Conservation (phyloP, 2,888 invertebrate species). For the Stenichneumon culpator region DNA sequence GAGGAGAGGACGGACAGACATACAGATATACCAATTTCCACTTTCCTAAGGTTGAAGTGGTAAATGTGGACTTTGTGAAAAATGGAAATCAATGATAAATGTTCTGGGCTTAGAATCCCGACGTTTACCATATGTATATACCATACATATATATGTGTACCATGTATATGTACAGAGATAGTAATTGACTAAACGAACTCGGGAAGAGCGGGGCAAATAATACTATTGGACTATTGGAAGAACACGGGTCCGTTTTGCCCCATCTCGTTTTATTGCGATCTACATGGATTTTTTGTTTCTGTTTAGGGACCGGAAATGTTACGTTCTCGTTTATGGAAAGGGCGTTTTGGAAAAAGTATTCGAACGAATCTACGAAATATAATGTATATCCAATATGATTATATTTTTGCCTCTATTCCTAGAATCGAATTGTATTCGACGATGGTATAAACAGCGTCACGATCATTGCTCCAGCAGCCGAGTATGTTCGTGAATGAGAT, state of each 20-base stretch:
- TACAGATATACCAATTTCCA: neutral
- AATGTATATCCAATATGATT: neutral
- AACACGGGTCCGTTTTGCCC: too few species aligned
- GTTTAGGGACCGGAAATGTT: neutral
- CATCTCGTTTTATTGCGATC: too few species aligned
- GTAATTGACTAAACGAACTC: neutral
- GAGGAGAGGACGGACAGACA: too few species aligned
- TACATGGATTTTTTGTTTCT: neutral
- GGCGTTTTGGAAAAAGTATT: neutral
- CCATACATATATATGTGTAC: neutral
- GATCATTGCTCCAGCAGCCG: neutral
- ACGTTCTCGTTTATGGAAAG: neutral
- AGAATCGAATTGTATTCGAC: neutral
- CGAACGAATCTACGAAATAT: neutral
- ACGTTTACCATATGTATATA: neutral
- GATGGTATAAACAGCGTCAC: neutral
- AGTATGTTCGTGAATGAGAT: neutral
- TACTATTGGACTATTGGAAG: too few species aligned
- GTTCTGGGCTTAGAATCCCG: neutral
- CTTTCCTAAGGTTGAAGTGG: neutral
- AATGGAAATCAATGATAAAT: neutral
- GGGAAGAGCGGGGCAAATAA: too few species aligned
- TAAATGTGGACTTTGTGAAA: neutral
- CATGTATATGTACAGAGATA: neutral
- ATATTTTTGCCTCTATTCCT: neutral